Percentiles rank a stretch among this genome's conserved stretches.
Conservation (phyloP, 2,797 vertebrate species). For the Protosalanx chinensis region DNA sequence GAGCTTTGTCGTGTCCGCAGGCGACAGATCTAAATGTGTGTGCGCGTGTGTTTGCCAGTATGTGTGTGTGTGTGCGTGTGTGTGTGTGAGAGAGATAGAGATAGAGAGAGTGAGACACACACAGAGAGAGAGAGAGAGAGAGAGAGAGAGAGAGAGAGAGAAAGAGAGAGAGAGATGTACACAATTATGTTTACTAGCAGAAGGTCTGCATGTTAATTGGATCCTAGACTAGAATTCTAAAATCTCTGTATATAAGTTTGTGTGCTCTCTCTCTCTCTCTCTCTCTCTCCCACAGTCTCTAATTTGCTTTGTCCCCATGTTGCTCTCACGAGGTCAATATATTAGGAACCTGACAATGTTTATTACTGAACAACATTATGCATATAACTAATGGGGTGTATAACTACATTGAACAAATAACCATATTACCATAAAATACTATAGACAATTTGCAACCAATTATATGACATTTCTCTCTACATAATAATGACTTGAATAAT, state of each 20-base stretch:
- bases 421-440: no score
- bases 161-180: no score
- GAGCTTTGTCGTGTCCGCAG: constrained; percentile 25
- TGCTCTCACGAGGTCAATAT: neutral
- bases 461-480: neutral
- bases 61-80: neutral
- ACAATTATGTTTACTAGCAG: neutral
- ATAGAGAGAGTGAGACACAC: no score
- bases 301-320: neutral
- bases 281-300: neutral
- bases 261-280: neutral
- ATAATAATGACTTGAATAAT: neutral
- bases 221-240: constrained; percentile 27
- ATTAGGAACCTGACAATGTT: neutral
- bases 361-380: neutral
- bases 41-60: neutral
- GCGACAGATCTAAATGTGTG: constrained; percentile 29
- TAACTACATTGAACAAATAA: neutral
- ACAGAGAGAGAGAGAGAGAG: no score
- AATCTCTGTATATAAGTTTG: constrained; percentile 20
- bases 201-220: constrained; percentile 31
- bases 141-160: no score
- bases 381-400: neutral
- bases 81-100: neutral
- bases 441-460: neutral